Conservation (phyloP, 92 coral and sea anemone genomes). For the Porites rus region DNA sequence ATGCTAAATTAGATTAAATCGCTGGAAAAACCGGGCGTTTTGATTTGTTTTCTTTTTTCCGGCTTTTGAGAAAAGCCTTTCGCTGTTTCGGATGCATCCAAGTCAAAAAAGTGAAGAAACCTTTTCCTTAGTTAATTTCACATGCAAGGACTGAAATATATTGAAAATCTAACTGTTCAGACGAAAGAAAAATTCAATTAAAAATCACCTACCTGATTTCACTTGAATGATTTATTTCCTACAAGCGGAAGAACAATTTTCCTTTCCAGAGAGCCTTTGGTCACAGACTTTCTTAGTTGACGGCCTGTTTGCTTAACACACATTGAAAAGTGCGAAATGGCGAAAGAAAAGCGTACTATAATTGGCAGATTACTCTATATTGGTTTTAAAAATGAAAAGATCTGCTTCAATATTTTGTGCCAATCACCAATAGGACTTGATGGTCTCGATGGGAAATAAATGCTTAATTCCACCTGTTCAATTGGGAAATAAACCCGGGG, state of each 20-base stretch:
- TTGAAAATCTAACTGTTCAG: neutral
- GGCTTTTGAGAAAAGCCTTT: neutral
- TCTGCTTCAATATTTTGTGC: conserved; percentile 22
- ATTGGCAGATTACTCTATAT: neutral
- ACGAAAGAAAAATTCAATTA: neutral
- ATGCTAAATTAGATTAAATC: no score
- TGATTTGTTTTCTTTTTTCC: neutral
- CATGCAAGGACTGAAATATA: no score
- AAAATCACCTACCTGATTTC: neutral
- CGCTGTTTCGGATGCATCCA: no score
- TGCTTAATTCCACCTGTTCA: conserved; percentile 21
- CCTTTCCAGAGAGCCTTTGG: neutral
- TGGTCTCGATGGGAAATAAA: neutral
- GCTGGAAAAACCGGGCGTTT: neutral
- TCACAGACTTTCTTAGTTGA: neutral
- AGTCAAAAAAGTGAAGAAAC: no score
- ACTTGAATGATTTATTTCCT: neutral
- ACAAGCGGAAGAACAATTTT: neutral
- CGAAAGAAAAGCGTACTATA: neutral
- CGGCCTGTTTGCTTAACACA: neutral
- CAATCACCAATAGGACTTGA: conserved; percentile 17
- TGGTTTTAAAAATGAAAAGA: neutral
- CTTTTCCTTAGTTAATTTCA: no score
- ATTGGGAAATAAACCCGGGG: neutral
- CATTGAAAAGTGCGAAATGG: neutral